Evolutionary conservation across 2,888 invertebrate genomes (phyloP), one percentile per base, ranked within the genome.

Genomic region (Atethmia centrago): DNA sequence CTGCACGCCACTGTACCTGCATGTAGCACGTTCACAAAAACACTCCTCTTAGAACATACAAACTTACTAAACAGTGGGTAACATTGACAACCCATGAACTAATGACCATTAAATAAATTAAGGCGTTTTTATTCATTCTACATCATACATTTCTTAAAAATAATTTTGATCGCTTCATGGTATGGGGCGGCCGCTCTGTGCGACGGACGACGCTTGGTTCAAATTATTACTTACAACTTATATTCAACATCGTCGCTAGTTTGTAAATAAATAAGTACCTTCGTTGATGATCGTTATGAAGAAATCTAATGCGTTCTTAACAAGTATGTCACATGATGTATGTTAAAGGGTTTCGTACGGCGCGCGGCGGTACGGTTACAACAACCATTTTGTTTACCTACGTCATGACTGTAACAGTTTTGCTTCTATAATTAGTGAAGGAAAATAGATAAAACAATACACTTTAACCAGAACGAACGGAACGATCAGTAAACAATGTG

Each of bases 381-480:
- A 51, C 25, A 36, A 49, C 47, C 42, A 51, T 45, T 58, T 51
- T 67, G 58, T 68, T 45, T n/a, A n/a, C n/a, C n/a, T 45, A 45
- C 69, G 56, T 70, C 62, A 71, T 63, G 45, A 75, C n/a, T 51
- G 42, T 77, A 51, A 59, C 36, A 63, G 28, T 78, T 77, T 56
- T 64, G 77, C 31, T 40, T 71, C 75, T 75, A 71, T 79, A 62
- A 61, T 71, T 75, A 75, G 58, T 71, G 62, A 68, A 79, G 83
- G 83, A 71, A 82, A 77, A 79, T 51, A 71, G 77, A 77, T 77
- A 77, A 78, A 61, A 79, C 72, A 79, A 71, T 53, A 47, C 40
- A 53, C 49, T 77, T 47, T 71, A 78, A 45, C 62, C 47, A 64
- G 53, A 49, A 53, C 71, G 21, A 31, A 51, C 21, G 61, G 21